Evolutionary conservation across 2,113 vertebrate genomes (phyloP).

Genomic region (Falcunculus frontatus): DNA sequence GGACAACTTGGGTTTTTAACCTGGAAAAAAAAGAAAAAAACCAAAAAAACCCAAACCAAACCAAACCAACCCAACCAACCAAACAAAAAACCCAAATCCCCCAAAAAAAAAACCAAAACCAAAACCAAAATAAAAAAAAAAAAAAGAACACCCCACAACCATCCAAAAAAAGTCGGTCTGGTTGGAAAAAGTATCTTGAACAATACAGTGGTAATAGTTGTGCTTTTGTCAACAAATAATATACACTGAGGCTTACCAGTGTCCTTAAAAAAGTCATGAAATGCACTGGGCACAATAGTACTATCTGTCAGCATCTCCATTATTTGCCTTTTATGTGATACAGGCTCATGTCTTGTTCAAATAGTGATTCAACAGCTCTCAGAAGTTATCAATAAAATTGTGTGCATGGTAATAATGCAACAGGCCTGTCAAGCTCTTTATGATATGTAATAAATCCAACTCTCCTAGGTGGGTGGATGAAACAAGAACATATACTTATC

Average conservation of each 20-base stretch:
- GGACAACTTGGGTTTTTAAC: neutral
- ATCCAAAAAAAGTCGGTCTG: neutral
- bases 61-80: too few relatives aligned
- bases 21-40: neutral
- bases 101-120: neutral
- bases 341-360: neutral
- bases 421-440: neutral
- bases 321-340: neutral
- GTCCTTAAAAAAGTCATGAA: neutral
- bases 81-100: too few relatives aligned
- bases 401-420: neutral
- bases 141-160: neutral
- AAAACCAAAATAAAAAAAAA: neutral
- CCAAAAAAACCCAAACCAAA: too few relatives aligned
- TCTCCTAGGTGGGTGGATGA: neutral
- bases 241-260: neutral
- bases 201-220: neutral
- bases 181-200: neutral
- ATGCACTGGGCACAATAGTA: neutral
- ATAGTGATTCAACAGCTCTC: neutral
- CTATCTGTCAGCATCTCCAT: neutral
- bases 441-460: neutral
- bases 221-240: neutral
- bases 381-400: conserved; percentile 11
- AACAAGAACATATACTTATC: neutral